Evolutionary conservation across 1,140 invertebrate genomes (phyloP).

Genomic region (Meloidogyne exigua): DNA sequence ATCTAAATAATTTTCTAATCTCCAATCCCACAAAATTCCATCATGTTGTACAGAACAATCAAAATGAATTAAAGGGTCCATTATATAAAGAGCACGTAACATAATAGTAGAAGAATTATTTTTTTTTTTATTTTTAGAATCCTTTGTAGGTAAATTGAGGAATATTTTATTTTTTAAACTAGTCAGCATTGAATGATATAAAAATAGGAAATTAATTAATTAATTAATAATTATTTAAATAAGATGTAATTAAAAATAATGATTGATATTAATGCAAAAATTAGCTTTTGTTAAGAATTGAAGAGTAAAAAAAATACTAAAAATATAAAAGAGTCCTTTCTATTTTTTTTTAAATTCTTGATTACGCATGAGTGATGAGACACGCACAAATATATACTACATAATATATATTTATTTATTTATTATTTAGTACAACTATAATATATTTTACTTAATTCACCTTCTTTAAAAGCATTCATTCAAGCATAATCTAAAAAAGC

Average conservation of each 20-base stretch:
- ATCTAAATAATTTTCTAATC: conserved; percentile 8
- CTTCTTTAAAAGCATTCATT: background rate
- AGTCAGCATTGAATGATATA: background rate
- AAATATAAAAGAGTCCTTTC: background rate
- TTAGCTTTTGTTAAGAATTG: background rate
- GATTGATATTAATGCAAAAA: background rate
- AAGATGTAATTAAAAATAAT: background rate
- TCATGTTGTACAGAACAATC: conserved; percentile 20
- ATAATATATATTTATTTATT: background rate
- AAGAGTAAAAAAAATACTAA: background rate
- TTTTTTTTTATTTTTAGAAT: too few species aligned
- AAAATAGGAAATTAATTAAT: too few species aligned
- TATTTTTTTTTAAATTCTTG: background rate
- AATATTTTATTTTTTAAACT: background rate
- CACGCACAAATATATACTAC: background rate
- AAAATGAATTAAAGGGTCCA: conserved; percentile 17
- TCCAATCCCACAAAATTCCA: conserved; percentile 23
- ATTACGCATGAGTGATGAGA: background rate
- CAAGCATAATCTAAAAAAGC: background rate
- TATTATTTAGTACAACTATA: too few species aligned
- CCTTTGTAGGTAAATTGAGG: too few species aligned
- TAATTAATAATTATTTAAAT: background rate
- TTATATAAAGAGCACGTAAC: conserved; percentile 19
- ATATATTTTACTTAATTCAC: background rate
- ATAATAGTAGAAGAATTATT: background rate